Evolutionary conservation across 2,888 invertebrate genomes (phyloP).

Genomic region (Dasysyrphus albostriatus): DNA sequence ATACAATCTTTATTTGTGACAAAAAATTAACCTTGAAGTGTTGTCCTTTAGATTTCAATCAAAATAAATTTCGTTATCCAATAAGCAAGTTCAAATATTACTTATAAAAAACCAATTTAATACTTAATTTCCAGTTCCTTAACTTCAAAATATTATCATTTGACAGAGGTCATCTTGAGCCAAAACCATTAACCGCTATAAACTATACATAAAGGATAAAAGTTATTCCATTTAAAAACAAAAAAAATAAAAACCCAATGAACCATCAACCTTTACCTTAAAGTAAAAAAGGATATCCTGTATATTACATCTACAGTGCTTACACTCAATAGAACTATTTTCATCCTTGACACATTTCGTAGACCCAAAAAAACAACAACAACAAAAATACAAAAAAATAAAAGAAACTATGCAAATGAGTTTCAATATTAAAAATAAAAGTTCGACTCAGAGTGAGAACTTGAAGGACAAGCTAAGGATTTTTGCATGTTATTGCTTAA

Average conservation of each 20-base stretch:
- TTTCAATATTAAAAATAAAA: slow-evolving; percentile 44
- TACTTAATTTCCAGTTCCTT: slow-evolving; percentile 31
- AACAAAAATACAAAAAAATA: background rate
- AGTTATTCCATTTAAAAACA: background rate
- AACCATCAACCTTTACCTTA: background rate
- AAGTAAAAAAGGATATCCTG: slow-evolving; percentile 8
- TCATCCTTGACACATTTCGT: slow-evolving; percentile 45
- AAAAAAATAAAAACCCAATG: slow-evolving; percentile 13
- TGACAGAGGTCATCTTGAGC: slow-evolving; percentile 14
- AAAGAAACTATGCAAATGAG: slow-evolving; percentile 59
- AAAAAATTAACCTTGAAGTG: background rate
- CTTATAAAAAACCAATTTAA: slow-evolving; percentile 14
- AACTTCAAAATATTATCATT: slow-evolving; percentile 26
- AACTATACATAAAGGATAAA: slow-evolving; percentile 2
- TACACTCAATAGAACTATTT: slow-evolving; percentile 31
- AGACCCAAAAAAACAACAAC: background rate
- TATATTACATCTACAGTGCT: background rate
- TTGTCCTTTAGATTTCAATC: slow-evolving; percentile 2
- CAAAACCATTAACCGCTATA: slow-evolving; percentile 6
- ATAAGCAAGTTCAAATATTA: background rate
- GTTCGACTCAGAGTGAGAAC: slow-evolving; percentile 19
- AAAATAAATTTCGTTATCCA: too few species aligned
- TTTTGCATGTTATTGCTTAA: slow-evolving; percentile 61
- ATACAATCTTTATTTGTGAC: too few species aligned
- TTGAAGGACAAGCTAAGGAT: slow-evolving; percentile 30